Evolutionary conservation across 37 sponge, comb jelly and placozoan genomes (phyloP), one percentile per base, ranked within the genome.

Genomic region (Crambe crambe): DNA sequence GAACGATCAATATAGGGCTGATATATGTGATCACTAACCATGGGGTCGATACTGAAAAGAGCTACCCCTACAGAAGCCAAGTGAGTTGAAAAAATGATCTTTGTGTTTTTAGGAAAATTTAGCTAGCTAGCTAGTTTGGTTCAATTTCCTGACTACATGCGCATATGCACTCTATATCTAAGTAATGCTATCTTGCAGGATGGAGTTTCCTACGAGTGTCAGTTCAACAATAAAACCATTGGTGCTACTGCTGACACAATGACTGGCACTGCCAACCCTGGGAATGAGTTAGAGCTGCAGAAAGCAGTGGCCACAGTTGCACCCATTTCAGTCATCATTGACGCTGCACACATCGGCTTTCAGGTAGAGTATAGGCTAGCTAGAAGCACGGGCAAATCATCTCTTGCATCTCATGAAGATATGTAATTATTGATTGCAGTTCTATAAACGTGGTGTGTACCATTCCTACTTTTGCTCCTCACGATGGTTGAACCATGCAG

Each of bases 231-330:
- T 6, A 42, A 39, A 18, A 30, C 39, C n/a, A 32, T 66, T 42
- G 94, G 94, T n/a, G 88, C 92, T 29, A 70, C 74, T n/a, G n/a
- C n/a, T 8, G 23, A 44, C 72, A 79, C 85, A 35, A 88, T 91
- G 5, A 68, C 69, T 27, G 61, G 80, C 0, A 65, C 74, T 62
- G 17, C 91, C 26, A 43, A 73, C 5, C 32, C 20, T 30, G 88
- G 94, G 22, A 85, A 56, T 84, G 95, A 95, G 80, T 47, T 35
- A 31, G 92, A 68, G 27, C 89, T 95, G 12, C 86, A 89, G 67
- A 80, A 65, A 39, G 93, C 95, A 20, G 82, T 89, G 37, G 95
- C 93, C 42, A 95, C 89, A n/a, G 86, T 71, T 27, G 95, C 93
- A 43, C 95, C 95, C n/a, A 63, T 95, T 1, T 81, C 93, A 68